Evolutionary conservation across 1,140 invertebrate genomes (phyloP).

Genomic region (Drosophila murphyi): DNA sequence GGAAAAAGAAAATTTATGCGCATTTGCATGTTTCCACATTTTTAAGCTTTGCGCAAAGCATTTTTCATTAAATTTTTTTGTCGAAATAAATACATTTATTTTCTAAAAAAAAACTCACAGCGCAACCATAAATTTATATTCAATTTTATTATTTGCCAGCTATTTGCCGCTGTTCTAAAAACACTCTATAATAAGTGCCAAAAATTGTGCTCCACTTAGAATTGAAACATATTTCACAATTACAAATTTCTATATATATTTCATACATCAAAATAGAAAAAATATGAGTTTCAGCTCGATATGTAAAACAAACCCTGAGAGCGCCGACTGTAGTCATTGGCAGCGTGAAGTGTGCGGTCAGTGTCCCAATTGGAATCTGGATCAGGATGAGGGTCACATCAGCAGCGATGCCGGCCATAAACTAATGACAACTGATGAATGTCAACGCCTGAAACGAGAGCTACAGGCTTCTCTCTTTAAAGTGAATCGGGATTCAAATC

Average conservation of each 20-base stretch:
- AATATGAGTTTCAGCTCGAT: constrained; percentile 9
- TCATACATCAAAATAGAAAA: neutral
- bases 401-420: neutral
- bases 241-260: neutral
- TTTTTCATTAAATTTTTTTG: constrained; percentile 16
- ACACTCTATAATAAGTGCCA: neutral
- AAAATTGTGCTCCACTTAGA: neutral
- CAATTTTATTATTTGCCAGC: neutral
- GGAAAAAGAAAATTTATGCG: constrained; percentile 69
- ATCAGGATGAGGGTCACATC: neutral
- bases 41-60: constrained; percentile 8
- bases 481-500: neutral
- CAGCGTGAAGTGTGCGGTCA: constrained; percentile 22
- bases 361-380: constrained; percentile 21
- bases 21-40: constrained; percentile 33
- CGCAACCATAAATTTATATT: neutral
- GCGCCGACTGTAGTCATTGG: constrained; percentile 19
- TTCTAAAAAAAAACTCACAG: neutral
- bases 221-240: constrained; percentile 8
- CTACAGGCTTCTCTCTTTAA: neutral
- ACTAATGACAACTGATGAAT: constrained; percentile 36
- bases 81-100: constrained; percentile 1
- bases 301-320: constrained; percentile 4
- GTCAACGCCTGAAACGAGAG: constrained; percentile 22
- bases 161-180: neutral